Evolutionary conservation across 2,888 invertebrate species (phyloP).

Genomic region (Tachystola acroxantha): DNA sequence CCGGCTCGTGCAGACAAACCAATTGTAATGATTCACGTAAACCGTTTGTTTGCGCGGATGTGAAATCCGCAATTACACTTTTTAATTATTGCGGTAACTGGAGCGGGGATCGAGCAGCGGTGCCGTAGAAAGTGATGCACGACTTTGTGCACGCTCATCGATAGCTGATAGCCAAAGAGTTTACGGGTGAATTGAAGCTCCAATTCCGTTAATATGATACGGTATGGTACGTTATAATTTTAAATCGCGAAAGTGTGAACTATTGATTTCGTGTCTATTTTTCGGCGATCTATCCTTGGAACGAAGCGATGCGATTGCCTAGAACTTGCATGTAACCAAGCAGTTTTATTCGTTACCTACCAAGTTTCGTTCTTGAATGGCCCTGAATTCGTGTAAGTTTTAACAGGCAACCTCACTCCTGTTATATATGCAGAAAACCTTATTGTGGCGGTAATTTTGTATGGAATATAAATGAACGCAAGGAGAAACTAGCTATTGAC

Average conservation of each 20-base stretch:
- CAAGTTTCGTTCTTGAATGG: too few species aligned
- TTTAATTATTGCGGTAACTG: slow-evolving; percentile 72
- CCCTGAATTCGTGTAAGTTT: too few species aligned
- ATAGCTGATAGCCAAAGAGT: slow-evolving; percentile 24
- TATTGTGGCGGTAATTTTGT: too few species aligned
- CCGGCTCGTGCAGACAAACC: slow-evolving; percentile 10
- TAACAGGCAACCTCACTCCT: too few species aligned
- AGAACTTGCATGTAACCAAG: too few species aligned
- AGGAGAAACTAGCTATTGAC: too few species aligned
- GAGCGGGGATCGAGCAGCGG: slow-evolving; percentile 65
- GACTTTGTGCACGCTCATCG: slow-evolving; percentile 33
- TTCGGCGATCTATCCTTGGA: background rate
- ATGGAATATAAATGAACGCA: too few species aligned
- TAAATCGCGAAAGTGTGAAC: slow-evolving; percentile 3
- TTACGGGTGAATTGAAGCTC: background rate
- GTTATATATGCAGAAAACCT: too few species aligned
- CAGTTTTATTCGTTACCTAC: too few species aligned
- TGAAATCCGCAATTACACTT: slow-evolving; percentile 75
- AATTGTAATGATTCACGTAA: slow-evolving; percentile 57
- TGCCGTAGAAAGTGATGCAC: slow-evolving; percentile 68
- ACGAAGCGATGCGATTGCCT: background rate
- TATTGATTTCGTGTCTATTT: slow-evolving; percentile 10
- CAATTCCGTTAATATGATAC: slow-evolving; percentile 3
- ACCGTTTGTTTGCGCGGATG: slow-evolving; percentile 69
- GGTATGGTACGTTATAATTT: background rate